A percentile compares a stretch with the other conserved stretches of the same genome.
phyloP scores from a whole-genome alignment of 2,113 vertebrate genomes.

The Cichladusa arquata region DNA sequence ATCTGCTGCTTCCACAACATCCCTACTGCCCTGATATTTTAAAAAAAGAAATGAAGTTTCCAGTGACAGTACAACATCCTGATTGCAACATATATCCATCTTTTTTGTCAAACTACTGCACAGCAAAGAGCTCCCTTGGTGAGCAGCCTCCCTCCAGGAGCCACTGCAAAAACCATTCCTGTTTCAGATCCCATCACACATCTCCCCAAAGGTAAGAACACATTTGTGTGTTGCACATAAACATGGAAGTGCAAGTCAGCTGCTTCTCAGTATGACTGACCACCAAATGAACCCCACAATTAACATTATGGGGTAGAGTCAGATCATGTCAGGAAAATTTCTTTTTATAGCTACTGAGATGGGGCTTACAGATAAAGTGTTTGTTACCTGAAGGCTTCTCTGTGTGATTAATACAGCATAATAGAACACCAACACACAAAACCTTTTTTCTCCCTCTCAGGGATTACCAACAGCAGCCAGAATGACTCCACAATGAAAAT shows the following conservation, averaged over 20 bases:
- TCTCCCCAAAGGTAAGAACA: neutral
- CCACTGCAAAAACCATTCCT: neutral
- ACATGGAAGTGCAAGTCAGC: neutral
- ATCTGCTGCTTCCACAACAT: neutral
- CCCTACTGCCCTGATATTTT: neutral
- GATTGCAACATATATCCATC: accelerated
- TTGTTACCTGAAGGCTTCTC: neutral
- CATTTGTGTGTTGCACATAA: accelerated
- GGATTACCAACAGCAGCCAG: neutral
- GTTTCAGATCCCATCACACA: neutral
- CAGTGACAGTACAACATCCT: neutral
- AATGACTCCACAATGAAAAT: neutral
- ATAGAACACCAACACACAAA: neutral
- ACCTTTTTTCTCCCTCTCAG: neutral
- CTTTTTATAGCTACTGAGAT: neutral
- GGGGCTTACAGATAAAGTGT: neutral
- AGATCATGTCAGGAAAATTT: neutral
- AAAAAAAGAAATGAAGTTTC: neutral
- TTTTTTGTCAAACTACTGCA: neutral
- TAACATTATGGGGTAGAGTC: accelerated
- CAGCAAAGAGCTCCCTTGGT: neutral
- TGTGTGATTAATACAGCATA: neutral
- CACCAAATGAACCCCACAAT: neutral
- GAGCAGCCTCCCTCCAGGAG: neutral
- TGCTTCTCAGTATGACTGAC: neutral